Evolutionary conservation across 2,888 invertebrate genomes (phyloP).

Genomic region (Zelleria hepariella): DNA sequence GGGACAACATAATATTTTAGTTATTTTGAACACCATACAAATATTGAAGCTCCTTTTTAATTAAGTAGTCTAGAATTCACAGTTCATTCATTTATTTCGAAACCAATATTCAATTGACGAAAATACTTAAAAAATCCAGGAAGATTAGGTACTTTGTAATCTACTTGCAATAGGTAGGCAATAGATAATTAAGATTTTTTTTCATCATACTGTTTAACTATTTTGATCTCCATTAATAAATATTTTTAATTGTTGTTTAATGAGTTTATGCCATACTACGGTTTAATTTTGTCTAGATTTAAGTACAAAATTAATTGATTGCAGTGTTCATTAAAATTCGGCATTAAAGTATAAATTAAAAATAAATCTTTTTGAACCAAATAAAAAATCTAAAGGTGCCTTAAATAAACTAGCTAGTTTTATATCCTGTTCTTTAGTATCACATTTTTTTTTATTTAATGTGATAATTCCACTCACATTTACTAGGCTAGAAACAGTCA

Average conservation of each 20-base stretch:
- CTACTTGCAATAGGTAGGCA: no score
- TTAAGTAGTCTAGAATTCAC: no score
- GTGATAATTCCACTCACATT: slow-evolving; percentile 6
- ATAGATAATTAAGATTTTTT: no score
- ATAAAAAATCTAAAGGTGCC: slow-evolving; percentile 47
- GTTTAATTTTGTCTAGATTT: slow-evolving; percentile 38
- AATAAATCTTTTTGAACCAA: slow-evolving; percentile 36
- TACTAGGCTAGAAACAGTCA: slow-evolving; percentile 33
- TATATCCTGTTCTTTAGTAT: slow-evolving; percentile 15
- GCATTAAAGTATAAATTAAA: slow-evolving; percentile 1
- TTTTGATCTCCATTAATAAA: slow-evolving; percentile 59
- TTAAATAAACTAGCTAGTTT: slow-evolving; percentile 25
- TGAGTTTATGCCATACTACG: slow-evolving; percentile 69
- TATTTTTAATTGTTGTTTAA: slow-evolving; percentile 54
- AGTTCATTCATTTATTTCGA: no score
- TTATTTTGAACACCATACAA: background rate
- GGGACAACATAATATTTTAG: no score
- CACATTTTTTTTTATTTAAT: slow-evolving; percentile 7
- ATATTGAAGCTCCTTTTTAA: background rate
- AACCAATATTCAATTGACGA: no score
- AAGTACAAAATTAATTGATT: background rate
- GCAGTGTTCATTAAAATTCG: background rate
- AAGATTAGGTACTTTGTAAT: no score
- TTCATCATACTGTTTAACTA: background rate
- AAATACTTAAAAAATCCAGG: no score